A percentile compares a stretch with the other conserved stretches of the same genome.
Evolutionary conservation across 1,140 invertebrate species (phyloP).

Genomic region (Lasaia peninsularis): DNA sequence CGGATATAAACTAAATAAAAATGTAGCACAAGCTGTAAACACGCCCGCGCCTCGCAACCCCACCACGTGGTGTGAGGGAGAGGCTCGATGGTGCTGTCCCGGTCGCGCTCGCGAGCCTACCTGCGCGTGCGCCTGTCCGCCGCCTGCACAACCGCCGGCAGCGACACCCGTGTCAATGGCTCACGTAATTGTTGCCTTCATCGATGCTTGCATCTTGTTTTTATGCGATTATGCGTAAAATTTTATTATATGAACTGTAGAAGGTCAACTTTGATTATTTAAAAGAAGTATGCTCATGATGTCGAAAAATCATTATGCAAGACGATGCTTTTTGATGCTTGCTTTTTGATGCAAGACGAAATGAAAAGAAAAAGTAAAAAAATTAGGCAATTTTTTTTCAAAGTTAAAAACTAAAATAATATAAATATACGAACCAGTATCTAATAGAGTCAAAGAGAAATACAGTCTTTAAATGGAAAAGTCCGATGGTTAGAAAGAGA

Average conservation of each 20-base stretch:
- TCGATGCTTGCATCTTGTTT: slow-evolving; percentile 33
- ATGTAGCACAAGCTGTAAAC: slow-evolving; percentile 66
- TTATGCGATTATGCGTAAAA: slow-evolving; percentile 19
- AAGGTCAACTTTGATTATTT: too few relatives aligned
- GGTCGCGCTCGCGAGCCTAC: slow-evolving; percentile 45
- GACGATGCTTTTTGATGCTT: too few relatives aligned
- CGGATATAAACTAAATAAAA: slow-evolving; percentile 74
- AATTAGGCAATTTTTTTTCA: too few relatives aligned
- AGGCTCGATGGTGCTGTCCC: slow-evolving; percentile 33
- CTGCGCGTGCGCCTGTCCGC: slow-evolving; percentile 64
- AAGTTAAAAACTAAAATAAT: too few relatives aligned
- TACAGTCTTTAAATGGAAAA: too few relatives aligned
- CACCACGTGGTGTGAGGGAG: slow-evolving; percentile 63
- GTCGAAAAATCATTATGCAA: too few relatives aligned
- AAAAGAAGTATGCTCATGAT: too few relatives aligned
- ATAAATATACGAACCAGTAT: too few relatives aligned
- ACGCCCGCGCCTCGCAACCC: slow-evolving; percentile 57
- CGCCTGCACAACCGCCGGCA: slow-evolving; percentile 52
- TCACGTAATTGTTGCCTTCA: slow-evolving; percentile 61
- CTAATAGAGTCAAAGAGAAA: too few relatives aligned
- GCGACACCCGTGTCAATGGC: slow-evolving; percentile 67
- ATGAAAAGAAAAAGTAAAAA: too few relatives aligned
- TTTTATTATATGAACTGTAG: slow-evolving; percentile 14
- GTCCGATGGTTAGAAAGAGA: too few relatives aligned
- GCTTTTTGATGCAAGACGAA: too few relatives aligned